Conservation (phyloP, 2,888 invertebrate species). For the Meliscaeva auricollis region DNA sequence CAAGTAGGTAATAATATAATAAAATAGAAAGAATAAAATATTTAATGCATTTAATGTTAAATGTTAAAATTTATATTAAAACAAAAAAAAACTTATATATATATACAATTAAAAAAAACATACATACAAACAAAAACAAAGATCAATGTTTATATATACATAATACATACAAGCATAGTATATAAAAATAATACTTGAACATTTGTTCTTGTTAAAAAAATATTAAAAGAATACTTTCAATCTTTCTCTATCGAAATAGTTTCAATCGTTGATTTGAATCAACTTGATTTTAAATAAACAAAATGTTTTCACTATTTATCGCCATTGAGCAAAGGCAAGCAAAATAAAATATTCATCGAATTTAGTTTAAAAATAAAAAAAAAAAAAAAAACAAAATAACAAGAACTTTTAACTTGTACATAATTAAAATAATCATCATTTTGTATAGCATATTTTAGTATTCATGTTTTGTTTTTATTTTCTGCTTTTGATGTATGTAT, state of each 20-base stretch:
- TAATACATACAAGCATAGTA: neutral
- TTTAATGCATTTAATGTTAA: constrained; percentile 71
- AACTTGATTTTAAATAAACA: neutral
- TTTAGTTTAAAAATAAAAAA: constrained; percentile 46
- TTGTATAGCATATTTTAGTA: too few relatives aligned
- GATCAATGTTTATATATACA: constrained; percentile 14
- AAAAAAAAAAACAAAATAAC: neutral
- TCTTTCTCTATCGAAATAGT: constrained; percentile 52
- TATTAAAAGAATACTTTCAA: constrained; percentile 18
- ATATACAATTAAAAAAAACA: constrained; percentile 6
- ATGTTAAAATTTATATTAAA: constrained; percentile 63
- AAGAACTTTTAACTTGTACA: neutral
- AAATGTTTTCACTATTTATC: constrained; percentile 25
- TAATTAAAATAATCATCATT: neutral
- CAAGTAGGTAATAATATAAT: constrained; percentile 40
- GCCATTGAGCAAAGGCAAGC: constrained; percentile 21
- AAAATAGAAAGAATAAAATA: constrained; percentile 41
- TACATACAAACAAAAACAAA: neutral
- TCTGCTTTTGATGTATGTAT: too few relatives aligned
- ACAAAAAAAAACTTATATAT: too few relatives aligned
- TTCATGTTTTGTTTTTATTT: too few relatives aligned
- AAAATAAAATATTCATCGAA: constrained; percentile 61
- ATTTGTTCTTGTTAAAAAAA: neutral
- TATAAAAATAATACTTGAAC: neutral
- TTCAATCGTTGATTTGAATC: constrained; percentile 37